These are phyloP conservation scores for Penaeus monodon DNA, from an alignment of 2,888 invertebrate genomes.

Conservation along the genomic window DNA sequence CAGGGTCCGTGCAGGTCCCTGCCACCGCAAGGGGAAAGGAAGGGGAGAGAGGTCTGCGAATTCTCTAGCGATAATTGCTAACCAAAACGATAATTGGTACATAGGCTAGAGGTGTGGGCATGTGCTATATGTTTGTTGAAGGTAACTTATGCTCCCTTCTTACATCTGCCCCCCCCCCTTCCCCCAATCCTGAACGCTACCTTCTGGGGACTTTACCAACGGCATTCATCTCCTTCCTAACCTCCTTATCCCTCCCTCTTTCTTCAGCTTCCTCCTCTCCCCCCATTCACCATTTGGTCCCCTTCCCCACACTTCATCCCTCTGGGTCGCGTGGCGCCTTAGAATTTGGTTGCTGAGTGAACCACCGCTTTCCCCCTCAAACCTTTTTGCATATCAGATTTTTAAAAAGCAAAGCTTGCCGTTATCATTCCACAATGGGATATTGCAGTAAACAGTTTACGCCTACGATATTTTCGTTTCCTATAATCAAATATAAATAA, in stretches of 20 bases:
- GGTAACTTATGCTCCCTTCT: too few species aligned
- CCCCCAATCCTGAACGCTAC: constrained; percentile 2
- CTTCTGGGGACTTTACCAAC: constrained; percentile 31
- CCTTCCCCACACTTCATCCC: constrained; percentile 39
- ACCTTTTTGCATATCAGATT: background rate
- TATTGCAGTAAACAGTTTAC: too few species aligned
- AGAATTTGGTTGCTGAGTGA: background rate
- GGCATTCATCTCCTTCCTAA: constrained; percentile 44
- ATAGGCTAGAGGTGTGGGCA: too few species aligned
- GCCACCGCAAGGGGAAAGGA: too few species aligned
- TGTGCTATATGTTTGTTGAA: too few species aligned
- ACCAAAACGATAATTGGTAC: too few species aligned
- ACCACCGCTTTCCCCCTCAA: constrained; percentile 4
- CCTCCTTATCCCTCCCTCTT: constrained; percentile 16
- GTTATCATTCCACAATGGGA: too few species aligned
- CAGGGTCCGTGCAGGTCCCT: too few species aligned
- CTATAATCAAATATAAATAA: too few species aligned
- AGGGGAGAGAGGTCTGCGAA: too few species aligned
- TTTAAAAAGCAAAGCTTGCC: background rate
- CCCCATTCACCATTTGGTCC: background rate
- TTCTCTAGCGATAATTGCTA: too few species aligned
- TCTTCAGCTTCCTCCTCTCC: constrained; percentile 12
- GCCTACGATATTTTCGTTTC: too few species aligned
- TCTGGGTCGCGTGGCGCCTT: constrained; percentile 48
- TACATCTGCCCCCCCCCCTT: constrained; percentile 16